Evolutionary conservation across 2,888 invertebrate genomes (phyloP).

Genomic region (Sesia bembeciformis): DNA sequence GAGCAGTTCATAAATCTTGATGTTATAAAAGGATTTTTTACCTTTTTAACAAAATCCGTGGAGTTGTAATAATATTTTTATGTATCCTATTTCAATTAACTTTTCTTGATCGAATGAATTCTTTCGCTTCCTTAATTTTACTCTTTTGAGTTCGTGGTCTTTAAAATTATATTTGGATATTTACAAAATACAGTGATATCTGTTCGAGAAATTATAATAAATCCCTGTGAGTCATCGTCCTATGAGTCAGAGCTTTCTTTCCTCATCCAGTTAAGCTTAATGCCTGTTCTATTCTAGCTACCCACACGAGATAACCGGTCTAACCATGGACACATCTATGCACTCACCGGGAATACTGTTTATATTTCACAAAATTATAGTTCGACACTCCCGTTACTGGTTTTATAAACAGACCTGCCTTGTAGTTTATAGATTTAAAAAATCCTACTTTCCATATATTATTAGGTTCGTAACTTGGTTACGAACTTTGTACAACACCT

Average conservation of each 20-base stretch:
- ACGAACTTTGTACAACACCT: no score
- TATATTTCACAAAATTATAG: no score
- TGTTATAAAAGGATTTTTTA: slow-evolving; percentile 27
- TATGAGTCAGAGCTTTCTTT: slow-evolving; percentile 42
- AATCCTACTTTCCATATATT: no score
- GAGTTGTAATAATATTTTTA: slow-evolving; percentile 11
- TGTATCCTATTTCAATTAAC: no score
- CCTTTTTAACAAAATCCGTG: slow-evolving; percentile 18
- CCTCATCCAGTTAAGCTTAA: slow-evolving; percentile 22
- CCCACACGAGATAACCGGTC: slow-evolving; percentile 4
- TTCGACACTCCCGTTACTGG: no score
- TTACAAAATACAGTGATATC: background rate
- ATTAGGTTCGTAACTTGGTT: no score
- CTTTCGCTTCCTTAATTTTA: no score
- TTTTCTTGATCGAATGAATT: no score
- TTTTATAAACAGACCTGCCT: no score
- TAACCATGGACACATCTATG: background rate
- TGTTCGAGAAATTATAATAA: slow-evolving; percentile 1
- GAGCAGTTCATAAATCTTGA: slow-evolving; percentile 46
- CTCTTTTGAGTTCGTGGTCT: no score
- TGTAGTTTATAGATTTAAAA: no score
- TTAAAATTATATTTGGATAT: background rate
- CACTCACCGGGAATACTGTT: background rate
- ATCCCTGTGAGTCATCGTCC: slow-evolving; percentile 45
- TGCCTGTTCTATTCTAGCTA: background rate